These are phyloP conservation scores for Anableps anableps DNA, from an alignment of 2,797 vertebrate genomes.

Conservation along the genomic window DNA sequence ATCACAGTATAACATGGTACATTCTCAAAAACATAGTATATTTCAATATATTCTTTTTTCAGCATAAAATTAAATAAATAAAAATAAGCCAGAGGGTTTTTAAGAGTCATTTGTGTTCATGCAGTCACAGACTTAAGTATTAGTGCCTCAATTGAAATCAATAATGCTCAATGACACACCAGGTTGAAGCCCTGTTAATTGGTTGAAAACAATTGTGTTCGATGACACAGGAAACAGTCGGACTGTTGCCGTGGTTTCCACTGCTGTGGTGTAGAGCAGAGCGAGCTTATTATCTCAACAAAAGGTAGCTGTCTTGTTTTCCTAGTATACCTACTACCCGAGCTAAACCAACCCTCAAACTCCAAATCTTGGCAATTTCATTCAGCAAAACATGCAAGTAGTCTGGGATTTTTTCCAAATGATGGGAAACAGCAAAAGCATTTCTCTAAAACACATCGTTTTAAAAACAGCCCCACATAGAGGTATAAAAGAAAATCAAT, in stretches of 20 bases:
- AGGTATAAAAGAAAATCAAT: conserved; percentile 68
- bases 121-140: conserved; percentile 87
- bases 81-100: conserved; percentile 82
- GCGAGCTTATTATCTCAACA: conserved; percentile 48
- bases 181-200: conserved; percentile 78
- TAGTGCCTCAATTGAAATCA: conserved; percentile 80
- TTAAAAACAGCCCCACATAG: conserved; percentile 60
- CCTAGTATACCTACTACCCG: conserved; percentile 65
- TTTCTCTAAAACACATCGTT: conserved; percentile 65
- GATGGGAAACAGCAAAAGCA: conserved; percentile 59
- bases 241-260: conserved; percentile 64
- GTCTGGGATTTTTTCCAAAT: conserved; percentile 60
- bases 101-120: conserved; percentile 85
- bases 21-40: conserved; percentile 88
- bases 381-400: conserved; percentile 80
- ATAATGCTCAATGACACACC: conserved; percentile 78
- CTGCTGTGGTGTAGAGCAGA: conserved; percentile 59
- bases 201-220: conserved; percentile 68
- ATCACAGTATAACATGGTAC: conserved; percentile 89
- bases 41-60: conserved; percentile 83
- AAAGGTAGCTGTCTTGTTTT: conserved; percentile 68
- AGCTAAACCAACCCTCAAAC: conserved; percentile 70
- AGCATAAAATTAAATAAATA: conserved; percentile 74
- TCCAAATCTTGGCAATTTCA: conserved; percentile 77
- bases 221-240: conserved; percentile 66